Evolutionary conservation across 1,140 invertebrate species (phyloP).

Genomic region (Idris sp.): DNA sequence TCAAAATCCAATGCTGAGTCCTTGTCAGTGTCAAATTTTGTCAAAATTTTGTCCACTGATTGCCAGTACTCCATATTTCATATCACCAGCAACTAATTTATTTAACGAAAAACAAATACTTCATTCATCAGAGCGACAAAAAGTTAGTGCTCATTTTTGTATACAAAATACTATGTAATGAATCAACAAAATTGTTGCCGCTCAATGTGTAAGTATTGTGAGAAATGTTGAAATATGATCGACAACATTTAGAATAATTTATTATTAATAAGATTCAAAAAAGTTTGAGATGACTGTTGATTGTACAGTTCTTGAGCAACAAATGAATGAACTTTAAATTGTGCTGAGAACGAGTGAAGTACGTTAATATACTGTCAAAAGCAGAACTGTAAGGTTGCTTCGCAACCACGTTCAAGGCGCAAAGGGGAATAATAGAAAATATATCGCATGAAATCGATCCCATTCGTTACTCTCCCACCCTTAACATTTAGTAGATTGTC

Average conservation of each 20-base stretch:
- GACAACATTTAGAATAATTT: too few relatives aligned
- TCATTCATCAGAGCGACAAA: not conserved
- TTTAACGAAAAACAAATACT: constrained; percentile 5
- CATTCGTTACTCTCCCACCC: not conserved
- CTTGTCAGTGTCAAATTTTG: constrained; percentile 48
- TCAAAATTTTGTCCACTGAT: constrained; percentile 35
- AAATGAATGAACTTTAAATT: constrained; percentile 28
- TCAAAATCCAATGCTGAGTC: constrained; percentile 78
- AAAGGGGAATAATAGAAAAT: constrained; percentile 12
- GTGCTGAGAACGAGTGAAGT: constrained; percentile 17
- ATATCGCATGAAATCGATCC: constrained; percentile 19
- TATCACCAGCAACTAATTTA: not conserved
- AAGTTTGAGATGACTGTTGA: constrained; percentile 1
- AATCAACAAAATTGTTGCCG: too few relatives aligned
- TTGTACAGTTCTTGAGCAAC: not conserved
- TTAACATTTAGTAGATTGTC: constrained; percentile 7
- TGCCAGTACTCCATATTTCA: constrained; percentile 53
- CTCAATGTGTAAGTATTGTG: too few relatives aligned
- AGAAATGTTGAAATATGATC: too few relatives aligned
- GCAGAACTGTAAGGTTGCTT: constrained; percentile 22
- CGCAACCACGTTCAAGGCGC: constrained; percentile 44
- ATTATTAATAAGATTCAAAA: not conserved
- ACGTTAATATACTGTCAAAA: constrained; percentile 32
- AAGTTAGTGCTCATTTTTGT: too few relatives aligned
- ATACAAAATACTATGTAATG: too few relatives aligned